Base-by-base conservation (phyloP, 1,140 invertebrate genomes). In the Scaptodrosophila lebanonensis region DNA sequence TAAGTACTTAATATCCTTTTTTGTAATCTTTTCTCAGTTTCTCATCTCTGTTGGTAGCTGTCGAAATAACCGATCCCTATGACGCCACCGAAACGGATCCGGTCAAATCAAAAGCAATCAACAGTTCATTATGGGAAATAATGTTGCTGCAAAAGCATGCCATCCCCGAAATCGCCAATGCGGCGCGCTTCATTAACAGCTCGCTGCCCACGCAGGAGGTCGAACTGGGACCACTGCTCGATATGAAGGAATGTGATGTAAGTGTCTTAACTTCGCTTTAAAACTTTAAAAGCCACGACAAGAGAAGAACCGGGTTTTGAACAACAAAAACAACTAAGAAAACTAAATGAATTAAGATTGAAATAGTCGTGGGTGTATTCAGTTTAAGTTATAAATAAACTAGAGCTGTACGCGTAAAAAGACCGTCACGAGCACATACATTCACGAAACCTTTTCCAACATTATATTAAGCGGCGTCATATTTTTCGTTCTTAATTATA, bases 61-160 rank as follows among this genome's bases (percentile, higher is more conserved):
- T 49, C n/a, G 69, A 76, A 4, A 8, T 71, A 11, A 38, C 15
- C 1, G 97, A 98, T 89, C 95, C 97, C 2, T 98, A 92, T 87
- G 87, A 93, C 22, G 91, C 93, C 89, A 90, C 93, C 43, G 95
- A 97, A 88, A 83, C 89, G 2, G 93, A 97, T 88, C 94, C 95
- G 1, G 68, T 89, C 0, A 91, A 93, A 58, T 93, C 93, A 13
- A 90, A 91, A 57, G 97, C 97, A 0, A 87, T 96, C 1, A 91
- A 94, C 13, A 97, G 95, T 75, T 97, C 93, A 27, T 88, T 99
- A 15, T 99, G 97, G 97, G 97, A 99, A 89, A 89, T 98, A 15
- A 90, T 92, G 43, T 89, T 91, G 6, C 82, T 96, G 20, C 93
- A 95, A 72, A 87, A 89, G 60, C 95, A 96, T 86, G 90, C 92